Conservation (phyloP, 2,113 vertebrate species). For the Stomatorhinus ivindoensis region DNA sequence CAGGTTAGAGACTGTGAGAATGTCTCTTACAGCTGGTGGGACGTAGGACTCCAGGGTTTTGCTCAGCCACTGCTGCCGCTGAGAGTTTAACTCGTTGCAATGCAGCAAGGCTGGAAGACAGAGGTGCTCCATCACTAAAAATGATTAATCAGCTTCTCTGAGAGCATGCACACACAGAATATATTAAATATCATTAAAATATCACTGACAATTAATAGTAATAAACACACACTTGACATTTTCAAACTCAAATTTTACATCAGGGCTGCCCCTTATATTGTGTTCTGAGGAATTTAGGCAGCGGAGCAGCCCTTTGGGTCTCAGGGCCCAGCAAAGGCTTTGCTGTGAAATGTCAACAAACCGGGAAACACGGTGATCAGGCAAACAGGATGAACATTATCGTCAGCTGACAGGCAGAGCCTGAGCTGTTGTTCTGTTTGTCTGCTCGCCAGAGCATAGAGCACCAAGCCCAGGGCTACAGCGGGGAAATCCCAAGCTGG, state of each 20-base stretch:
- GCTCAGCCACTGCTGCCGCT: slow-evolving; percentile 52
- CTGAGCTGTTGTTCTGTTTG: not conserved
- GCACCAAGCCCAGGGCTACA: not conserved
- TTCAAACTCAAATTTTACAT: not conserved
- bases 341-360: not conserved
- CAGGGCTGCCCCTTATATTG: not conserved
- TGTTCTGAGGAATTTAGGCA: not conserved
- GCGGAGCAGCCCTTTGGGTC: not conserved
- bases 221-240: not conserved
- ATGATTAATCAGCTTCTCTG: too few relatives aligned
- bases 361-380: not conserved
- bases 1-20: slow-evolving; percentile 60
- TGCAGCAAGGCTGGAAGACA: slow-evolving; percentile 54
- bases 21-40: slow-evolving; percentile 50
- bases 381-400: not conserved
- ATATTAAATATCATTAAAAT: not conserved
- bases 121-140: not conserved
- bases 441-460: not conserved
- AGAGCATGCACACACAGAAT: not conserved
- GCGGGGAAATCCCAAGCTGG: not conserved
- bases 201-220: not conserved
- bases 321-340: not conserved
- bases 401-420: not conserved
- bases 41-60: slow-evolving; percentile 65
- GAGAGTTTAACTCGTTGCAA: slow-evolving; percentile 63